Evolutionary conservation across 2,888 invertebrate genomes (phyloP), one percentile per base, ranked within the genome.

Genomic region (Cenopis cana): DNA sequence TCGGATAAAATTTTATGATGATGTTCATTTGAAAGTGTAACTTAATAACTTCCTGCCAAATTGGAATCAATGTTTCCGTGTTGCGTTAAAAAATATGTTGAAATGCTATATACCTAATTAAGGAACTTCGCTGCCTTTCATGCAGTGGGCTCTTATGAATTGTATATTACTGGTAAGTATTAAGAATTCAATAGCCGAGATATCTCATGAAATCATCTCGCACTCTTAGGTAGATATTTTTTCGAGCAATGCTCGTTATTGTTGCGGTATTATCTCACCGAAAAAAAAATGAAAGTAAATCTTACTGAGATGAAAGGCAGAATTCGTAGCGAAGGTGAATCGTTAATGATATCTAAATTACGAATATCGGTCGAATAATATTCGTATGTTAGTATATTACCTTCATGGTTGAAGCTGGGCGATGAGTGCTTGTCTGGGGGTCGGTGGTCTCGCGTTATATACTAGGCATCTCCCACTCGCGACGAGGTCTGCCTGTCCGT

Each of bases 361-460:
- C 14, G 55, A 55, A 55, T 55, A 17, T 55, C 41, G 18, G 57
- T 29, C 49, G 33, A 33, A 50, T 75, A 72, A 62, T 65, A 76
- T 76, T 49, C 69, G 73, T 69, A 73, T 76, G 80, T 46, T 46
- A 68, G 69, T 72, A 52, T 65, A n/a, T 85, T 91, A 93, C 93
- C 93, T 93, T 93, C 93, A 93, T 93, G 87, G 1, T 76, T 89
- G 91, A 87, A 87, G 91, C 89, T 88, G 85, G 85, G 82, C 82
- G 88, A 83, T 87, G 83, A 89, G 85, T 93, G 92, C 88, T 84
- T 90, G 88, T 77, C 85, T 84, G 83, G 86, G 84, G 84, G 79
- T 85, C 82, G 84, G 81, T 79, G 82, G 79, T 81, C 82, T 81
- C 82, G 85, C 85, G 83, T 91, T 93, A 86, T 92, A 93, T 91